Percentiles rank a stretch among this genome's conserved stretches.
Conservation (phyloP, 2,888 invertebrate genomes). For the Alviniconcha strummeri region DNA sequence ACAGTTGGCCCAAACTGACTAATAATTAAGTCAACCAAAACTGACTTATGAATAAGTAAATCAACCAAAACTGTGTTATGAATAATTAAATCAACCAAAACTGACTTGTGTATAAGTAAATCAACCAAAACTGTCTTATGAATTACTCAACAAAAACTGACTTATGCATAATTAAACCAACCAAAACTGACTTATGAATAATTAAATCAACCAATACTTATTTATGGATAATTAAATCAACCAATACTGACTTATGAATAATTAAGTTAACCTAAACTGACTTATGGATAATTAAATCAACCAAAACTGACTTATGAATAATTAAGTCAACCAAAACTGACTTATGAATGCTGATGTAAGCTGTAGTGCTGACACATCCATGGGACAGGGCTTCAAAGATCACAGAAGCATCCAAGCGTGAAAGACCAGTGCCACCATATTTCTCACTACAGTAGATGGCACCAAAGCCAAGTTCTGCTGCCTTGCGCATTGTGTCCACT, state of each 20-base stretch:
- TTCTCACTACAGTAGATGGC: conserved; percentile 77
- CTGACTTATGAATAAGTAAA: conserved; percentile 4
- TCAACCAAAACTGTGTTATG: not conserved
- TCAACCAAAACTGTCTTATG: not conserved
- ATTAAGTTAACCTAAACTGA: conserved; percentile 53
- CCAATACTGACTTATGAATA: conserved; percentile 1
- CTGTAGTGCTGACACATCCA: conserved; percentile 78
- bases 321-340: conserved; percentile 53
- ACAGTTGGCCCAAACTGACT: too few species aligned
- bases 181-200: conserved; percentile 77
- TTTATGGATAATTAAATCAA: too few species aligned
- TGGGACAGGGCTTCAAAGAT: conserved; percentile 78
- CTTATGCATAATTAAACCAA: conserved; percentile 79
- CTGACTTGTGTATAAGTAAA: too few species aligned
- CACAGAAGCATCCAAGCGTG: conserved; percentile 76
- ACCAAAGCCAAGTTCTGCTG: conserved; percentile 77
- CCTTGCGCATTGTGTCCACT: conserved; percentile 75
- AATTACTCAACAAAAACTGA: conserved; percentile 61
- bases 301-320: not conserved
- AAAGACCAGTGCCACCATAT: conserved; percentile 76
- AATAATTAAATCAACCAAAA: too few species aligned
- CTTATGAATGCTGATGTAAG: conserved; percentile 79
- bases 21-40: too few species aligned
- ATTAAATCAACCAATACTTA: too few species aligned
- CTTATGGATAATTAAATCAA: conserved; percentile 75